Base-by-base conservation (phyloP, 1,140 invertebrate genomes). In the Drosophila kohkoa region DNA sequence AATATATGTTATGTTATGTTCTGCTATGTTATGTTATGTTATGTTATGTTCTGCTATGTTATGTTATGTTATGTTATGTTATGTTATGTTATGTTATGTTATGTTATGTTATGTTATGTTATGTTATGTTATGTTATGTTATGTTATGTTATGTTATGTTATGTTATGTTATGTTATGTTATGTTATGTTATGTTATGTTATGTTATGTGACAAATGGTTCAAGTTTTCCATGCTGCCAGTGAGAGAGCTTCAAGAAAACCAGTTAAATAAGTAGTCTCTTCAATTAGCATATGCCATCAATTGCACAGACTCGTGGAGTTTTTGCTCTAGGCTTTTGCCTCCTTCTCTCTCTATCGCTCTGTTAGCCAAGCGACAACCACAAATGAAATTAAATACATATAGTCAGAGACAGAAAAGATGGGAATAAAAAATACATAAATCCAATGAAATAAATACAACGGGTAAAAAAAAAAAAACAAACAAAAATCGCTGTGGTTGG, bases 321-420 rank as follows among this genome's bases (percentile, higher is more conserved):
- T 32, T 38, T 38, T 8, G 35, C 7, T 38, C 35, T 8, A 10
- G 2, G 7, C 2, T 41, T 11, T 10, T 41, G 38, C 38, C 38
- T 8, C 41, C 1, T 4, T 43, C 20, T 25, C 41, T 3, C 11
- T 43, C 15, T 15, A 15, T 15, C 15, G 15, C 15, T 15, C n/a
- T n/a, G 5, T 43, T 70, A 77, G 51, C 62, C 59, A 65, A 65
- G 57, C 15, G 59, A 32, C 60, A 64, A 81, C 85, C 85, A 69
- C 85, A 89, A 90, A 90, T 89, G 75, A 89, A 89, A 89, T 89
- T 85, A 90, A 85, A 89, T 89, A 90, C 81, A 89, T 85, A 85
- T 81, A 76, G 73, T 68, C 59, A 73, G 55, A 30, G 38, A 28
- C 20, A 20, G 15, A 41, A 66, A 72, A 76, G 75, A 38, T 28